Conservation (phyloP, 2,113 vertebrate genomes). For the Cavia porcellus region DNA sequence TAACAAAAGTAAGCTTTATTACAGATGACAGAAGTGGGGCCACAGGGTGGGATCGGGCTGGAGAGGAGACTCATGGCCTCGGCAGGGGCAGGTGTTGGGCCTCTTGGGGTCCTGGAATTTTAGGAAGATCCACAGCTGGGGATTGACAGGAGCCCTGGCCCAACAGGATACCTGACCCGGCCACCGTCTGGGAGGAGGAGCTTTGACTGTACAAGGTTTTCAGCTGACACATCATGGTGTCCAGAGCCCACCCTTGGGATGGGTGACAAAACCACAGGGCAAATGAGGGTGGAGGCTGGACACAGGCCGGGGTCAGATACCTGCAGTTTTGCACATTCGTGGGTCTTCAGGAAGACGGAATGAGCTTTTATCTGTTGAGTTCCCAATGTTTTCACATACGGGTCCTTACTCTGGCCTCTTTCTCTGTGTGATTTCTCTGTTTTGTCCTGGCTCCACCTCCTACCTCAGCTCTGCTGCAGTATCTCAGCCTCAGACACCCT, state of each 20-base stretch:
- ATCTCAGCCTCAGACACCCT: neutral
- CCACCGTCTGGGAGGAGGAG: neutral
- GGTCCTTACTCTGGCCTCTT: neutral
- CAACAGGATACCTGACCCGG: neutral
- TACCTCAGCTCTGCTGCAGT: neutral
- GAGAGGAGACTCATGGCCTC: neutral
- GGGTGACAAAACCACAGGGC: neutral
- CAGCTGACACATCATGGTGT: neutral
- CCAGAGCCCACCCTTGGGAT: neutral
- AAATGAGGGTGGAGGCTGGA: neutral
- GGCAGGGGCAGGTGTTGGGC: neutral
- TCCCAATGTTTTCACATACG: neutral
- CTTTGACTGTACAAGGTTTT: neutral
- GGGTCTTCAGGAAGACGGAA: neutral
- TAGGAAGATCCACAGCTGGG: neutral
- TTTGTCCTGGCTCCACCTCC: neutral
- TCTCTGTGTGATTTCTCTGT: neutral
- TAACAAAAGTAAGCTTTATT: neutral
- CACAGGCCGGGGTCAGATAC: neutral
- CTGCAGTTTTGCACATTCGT: neutral
- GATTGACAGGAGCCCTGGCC: neutral
- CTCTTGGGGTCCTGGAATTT: neutral
- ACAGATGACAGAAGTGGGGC: neutral
- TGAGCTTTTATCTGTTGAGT: neutral
- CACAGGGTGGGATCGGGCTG: neutral